phyloP scores from a whole-genome alignment of 2,888 invertebrate species.

The Orthonevra nobilis region DNA sequence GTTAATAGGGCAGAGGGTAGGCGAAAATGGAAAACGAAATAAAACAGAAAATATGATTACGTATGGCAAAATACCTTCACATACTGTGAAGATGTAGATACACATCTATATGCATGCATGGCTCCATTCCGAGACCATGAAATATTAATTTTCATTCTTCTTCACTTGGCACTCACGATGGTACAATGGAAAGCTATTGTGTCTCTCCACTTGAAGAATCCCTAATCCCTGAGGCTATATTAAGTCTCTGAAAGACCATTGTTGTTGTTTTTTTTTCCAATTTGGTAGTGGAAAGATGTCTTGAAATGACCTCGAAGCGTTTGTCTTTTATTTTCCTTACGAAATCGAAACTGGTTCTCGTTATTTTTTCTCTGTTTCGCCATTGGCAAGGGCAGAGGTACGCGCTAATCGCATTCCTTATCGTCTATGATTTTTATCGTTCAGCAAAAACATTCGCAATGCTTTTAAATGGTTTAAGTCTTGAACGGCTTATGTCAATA shows the following conservation, averaged over 20 bases:
- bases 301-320: conserved; percentile 47
- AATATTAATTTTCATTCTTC: conserved; percentile 62
- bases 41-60: conserved; percentile 48
- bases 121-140: conserved; percentile 50
- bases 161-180: conserved; percentile 45
- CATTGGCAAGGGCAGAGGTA: not conserved
- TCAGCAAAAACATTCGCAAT: not conserved
- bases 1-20: conserved; percentile 39
- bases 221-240: conserved; percentile 15
- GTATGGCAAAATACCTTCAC: conserved; percentile 58
- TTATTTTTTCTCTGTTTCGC: not conserved
- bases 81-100: conserved; percentile 57
- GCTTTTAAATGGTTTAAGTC: not conserved
- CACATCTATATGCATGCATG: conserved; percentile 22
- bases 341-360: conserved; percentile 29
- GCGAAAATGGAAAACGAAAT: conserved; percentile 15
- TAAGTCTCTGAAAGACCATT: conserved; percentile 24
- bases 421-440: conserved; percentile 4
- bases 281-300: conserved; percentile 24
- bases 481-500: conserved; percentile 13
- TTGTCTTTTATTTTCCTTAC: not conserved
- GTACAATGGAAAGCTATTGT: conserved; percentile 45
- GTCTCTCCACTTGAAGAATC: conserved; percentile 24
- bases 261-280: not conserved
- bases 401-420: conserved; percentile 6